These are phyloP conservation scores for Hydraecia micacea DNA, from an alignment of 2,888 invertebrate species.

Conservation along the genomic window DNA sequence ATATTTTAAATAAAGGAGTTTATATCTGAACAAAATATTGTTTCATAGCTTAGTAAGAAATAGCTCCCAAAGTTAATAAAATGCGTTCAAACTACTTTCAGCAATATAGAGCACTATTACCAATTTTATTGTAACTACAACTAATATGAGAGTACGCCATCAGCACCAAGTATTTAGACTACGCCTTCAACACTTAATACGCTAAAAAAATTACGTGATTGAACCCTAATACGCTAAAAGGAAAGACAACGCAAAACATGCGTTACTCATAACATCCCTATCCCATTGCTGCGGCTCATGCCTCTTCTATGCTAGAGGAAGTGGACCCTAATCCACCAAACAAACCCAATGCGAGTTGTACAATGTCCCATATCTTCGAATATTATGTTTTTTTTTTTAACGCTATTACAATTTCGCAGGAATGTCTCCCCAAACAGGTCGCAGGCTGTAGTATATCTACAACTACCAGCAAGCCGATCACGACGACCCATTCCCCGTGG, in stretches of 20 bases:
- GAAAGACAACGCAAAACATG: too few relatives aligned
- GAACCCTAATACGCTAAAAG: too few relatives aligned
- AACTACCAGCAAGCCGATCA: neutral
- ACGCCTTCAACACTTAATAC: neutral
- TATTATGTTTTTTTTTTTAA: too few relatives aligned
- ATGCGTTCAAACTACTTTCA: too few relatives aligned
- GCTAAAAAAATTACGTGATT: neutral
- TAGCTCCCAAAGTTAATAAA: neutral
- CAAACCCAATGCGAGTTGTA: too few relatives aligned
- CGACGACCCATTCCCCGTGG: neutral
- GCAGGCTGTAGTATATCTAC: neutral
- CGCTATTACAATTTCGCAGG: neutral
- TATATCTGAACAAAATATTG: too few relatives aligned
- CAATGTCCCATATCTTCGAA: too few relatives aligned
- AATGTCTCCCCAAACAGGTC: slow-evolving; percentile 1
- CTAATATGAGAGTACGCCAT: neutral
- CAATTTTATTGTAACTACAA: neutral
- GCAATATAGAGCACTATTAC: neutral
- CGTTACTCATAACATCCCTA: too few relatives aligned
- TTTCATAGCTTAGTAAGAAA: neutral
- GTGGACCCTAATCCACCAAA: too few relatives aligned
- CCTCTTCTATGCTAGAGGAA: too few relatives aligned
- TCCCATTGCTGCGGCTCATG: too few relatives aligned
- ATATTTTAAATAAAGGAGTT: too few relatives aligned
- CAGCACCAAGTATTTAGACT: neutral